Percentiles rank a stretch among this genome's conserved stretches.
These are phyloP conservation scores for Polypedilum pembai DNA, from an alignment of 1,140 invertebrate species.

Conservation along the genomic window DNA sequence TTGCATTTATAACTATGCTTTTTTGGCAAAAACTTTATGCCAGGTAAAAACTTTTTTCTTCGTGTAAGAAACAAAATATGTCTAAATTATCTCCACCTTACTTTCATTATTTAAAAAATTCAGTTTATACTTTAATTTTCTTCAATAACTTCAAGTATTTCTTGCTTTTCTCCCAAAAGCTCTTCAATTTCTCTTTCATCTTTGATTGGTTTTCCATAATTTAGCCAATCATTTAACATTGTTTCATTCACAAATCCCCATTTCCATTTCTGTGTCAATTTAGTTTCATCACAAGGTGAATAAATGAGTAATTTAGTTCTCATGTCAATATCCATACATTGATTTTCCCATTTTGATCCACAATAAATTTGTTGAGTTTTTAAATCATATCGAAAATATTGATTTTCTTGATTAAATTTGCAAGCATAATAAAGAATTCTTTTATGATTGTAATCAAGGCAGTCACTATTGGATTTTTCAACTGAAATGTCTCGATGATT, in stretches of 20 bases:
- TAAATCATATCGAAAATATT: slow-evolving; percentile 67
- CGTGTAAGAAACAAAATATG: too few relatives aligned
- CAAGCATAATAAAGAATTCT: slow-evolving; percentile 51
- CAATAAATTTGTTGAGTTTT: slow-evolving; percentile 57
- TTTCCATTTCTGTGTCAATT: slow-evolving; percentile 70
- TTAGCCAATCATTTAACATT: slow-evolving; percentile 36
- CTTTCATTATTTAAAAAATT: too few relatives aligned
- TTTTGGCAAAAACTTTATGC: too few relatives aligned
- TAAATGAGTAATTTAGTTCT: slow-evolving; percentile 55
- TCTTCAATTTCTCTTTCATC: neutral
- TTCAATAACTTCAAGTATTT: too few relatives aligned
- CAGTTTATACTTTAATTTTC: too few relatives aligned
- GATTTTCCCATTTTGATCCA: neutral
- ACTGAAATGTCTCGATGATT: neutral
- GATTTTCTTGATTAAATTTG: slow-evolving; percentile 67
- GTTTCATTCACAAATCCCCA: slow-evolving; percentile 61
- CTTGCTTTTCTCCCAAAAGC: too few relatives aligned
- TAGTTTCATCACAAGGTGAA: slow-evolving; percentile 55
- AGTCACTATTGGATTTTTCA: neutral
- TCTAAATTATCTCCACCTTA: too few relatives aligned
- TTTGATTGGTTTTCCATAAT: neutral
- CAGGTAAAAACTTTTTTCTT: too few relatives aligned
- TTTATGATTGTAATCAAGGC: neutral
- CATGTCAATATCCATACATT: slow-evolving; percentile 40
- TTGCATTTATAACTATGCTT: too few relatives aligned